These are phyloP conservation scores for Andrena camellia DNA, from an alignment of 2,888 invertebrate genomes.

Conservation along the genomic window DNA sequence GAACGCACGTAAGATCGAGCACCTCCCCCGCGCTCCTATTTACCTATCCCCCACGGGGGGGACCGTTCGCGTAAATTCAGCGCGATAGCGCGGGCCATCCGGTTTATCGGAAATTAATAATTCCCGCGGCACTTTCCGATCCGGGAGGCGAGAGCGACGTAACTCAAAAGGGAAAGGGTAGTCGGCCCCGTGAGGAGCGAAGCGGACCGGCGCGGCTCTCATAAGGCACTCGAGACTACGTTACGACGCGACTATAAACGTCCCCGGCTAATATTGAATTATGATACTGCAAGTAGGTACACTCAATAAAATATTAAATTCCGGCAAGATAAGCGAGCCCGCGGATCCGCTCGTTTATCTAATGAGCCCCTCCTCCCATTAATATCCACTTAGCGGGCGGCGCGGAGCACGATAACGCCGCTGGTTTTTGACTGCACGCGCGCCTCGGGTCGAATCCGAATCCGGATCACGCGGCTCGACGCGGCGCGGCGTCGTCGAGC, in stretches of 20 bases:
- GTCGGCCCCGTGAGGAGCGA: slow-evolving; percentile 5
- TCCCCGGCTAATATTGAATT: slow-evolving; percentile 62
- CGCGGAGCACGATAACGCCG: slow-evolving; percentile 26
- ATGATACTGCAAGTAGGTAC: slow-evolving; percentile 51
- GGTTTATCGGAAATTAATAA: slow-evolving; percentile 32
- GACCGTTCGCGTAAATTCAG: slow-evolving; percentile 3
- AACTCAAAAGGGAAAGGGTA: slow-evolving; percentile 24
- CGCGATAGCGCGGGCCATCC: slow-evolving; percentile 17
- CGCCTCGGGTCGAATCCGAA: neutral
- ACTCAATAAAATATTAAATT: slow-evolving; percentile 58
- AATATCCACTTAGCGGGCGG: slow-evolving; percentile 28
- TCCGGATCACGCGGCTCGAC: neutral
- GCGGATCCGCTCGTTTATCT: slow-evolving; percentile 22
- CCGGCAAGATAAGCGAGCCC: slow-evolving; percentile 37
- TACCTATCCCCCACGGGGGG: neutral
- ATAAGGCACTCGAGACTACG: slow-evolving; percentile 44
- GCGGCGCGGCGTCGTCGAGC: neutral
- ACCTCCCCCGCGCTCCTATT: neutral
- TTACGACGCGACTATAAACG: slow-evolving; percentile 56
- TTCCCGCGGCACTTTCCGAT: slow-evolving; percentile 26
- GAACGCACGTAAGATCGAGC: neutral
- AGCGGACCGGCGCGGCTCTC: slow-evolving; percentile 26
- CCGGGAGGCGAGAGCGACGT: neutral
- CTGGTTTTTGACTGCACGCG: slow-evolving; percentile 7
- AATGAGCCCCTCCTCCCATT: slow-evolving; percentile 22